phyloP scores from a whole-genome alignment of 2,888 invertebrate species.

The Hermodice carunculata region DNA sequence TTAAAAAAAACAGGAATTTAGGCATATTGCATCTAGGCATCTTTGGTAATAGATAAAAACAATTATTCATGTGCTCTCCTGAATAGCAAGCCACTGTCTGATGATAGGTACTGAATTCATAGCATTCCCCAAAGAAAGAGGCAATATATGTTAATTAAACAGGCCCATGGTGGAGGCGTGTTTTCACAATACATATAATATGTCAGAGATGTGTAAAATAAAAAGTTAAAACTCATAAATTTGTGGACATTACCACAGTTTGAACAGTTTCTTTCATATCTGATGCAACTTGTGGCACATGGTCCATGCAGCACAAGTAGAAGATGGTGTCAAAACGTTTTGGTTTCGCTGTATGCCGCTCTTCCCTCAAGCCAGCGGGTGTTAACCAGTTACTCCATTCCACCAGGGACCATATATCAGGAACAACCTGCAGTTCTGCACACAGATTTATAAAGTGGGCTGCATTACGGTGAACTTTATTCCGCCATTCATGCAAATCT shows the following conservation, averaged over 20 bases:
- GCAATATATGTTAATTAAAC: too few species aligned
- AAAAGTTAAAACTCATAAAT: too few species aligned
- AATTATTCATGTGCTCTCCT: too few species aligned
- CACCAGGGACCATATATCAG: conserved; percentile 83
- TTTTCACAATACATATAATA: too few species aligned
- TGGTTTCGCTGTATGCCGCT: conserved; percentile 24
- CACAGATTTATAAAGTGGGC: conserved; percentile 79
- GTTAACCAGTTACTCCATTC: conserved; percentile 91
- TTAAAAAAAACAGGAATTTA: too few species aligned
- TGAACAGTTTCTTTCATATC: conserved; percentile 11
- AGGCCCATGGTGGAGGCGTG: too few species aligned
- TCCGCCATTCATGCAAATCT: conserved; percentile 1
- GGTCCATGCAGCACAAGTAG: conserved; percentile 38
- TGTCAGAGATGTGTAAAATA: too few species aligned
- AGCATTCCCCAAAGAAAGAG: too few species aligned
- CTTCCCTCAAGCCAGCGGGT: conserved; percentile 70
- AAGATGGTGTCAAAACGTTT: conserved; percentile 41
- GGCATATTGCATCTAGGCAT: too few species aligned
- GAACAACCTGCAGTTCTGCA: conserved; percentile 78
- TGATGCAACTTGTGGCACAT: neutral
- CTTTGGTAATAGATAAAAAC: too few species aligned
- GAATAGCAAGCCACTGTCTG: too few species aligned
- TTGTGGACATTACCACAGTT: conserved; percentile 19
- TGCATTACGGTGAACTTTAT: conserved; percentile 75
- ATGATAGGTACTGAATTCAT: too few species aligned